phyloP scores from a whole-genome alignment of 2,113 vertebrate species.

The Lepidothrix coronata region DNA sequence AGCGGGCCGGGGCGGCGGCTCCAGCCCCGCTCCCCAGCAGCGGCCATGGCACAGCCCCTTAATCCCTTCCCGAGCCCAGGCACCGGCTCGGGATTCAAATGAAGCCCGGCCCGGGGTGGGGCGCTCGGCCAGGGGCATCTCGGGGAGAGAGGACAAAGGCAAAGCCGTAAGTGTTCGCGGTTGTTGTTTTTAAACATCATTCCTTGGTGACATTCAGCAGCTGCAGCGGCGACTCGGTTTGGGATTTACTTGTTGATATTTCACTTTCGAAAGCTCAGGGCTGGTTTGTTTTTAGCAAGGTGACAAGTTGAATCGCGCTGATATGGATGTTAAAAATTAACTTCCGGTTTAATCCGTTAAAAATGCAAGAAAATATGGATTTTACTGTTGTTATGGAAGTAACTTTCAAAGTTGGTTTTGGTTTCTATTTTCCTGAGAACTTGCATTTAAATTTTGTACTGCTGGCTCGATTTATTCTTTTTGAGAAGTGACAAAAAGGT shows the following conservation, averaged over 20 bases:
- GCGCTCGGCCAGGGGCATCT: not conserved
- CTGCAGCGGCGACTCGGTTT: not conserved
- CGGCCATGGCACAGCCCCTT: not conserved
- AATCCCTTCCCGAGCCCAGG: not conserved
- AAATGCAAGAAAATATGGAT: not conserved
- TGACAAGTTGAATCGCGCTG: not conserved
- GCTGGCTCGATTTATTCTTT: not conserved
- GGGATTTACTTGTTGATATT: not conserved
- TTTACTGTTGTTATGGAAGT: not conserved
- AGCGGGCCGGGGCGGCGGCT: not conserved
- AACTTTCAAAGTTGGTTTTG: too few species aligned
- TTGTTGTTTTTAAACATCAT: too few species aligned
- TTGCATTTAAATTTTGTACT: not conserved
- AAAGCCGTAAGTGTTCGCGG: constrained; percentile 50
- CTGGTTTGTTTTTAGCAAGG: not conserved
- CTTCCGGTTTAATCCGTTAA: not conserved
- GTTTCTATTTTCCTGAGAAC: not conserved
- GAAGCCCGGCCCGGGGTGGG: constrained; percentile 26
- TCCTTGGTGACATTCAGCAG: not conserved
- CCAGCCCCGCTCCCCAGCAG: not conserved
- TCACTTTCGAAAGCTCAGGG: not conserved
- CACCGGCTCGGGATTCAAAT: not conserved
- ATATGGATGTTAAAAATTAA: not conserved
- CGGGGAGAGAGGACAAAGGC: constrained; percentile 61
- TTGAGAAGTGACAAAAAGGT: not conserved